These are phyloP conservation scores for Ophion slaviceki DNA, from an alignment of 2,888 invertebrate species.

Conservation along the genomic window DNA sequence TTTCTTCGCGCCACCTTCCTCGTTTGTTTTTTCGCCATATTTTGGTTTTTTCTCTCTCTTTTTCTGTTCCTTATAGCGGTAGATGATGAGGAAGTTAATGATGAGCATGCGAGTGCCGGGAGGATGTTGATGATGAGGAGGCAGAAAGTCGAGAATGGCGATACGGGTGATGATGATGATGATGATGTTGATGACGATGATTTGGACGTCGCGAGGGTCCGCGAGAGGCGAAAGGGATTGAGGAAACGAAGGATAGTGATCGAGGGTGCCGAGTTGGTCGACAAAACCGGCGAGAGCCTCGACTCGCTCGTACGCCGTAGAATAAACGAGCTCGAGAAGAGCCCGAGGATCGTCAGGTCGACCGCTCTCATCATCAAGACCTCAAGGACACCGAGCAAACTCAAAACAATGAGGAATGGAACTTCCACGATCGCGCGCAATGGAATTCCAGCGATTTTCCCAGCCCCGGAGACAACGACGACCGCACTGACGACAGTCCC, in stretches of 20 bases:
- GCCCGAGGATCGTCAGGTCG: conserved; percentile 80
- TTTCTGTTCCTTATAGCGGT: conserved; percentile 83
- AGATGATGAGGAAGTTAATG: conserved; percentile 75
- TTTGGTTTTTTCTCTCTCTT: conserved; percentile 81
- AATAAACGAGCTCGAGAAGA: conserved; percentile 80
- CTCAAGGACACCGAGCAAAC: conserved; percentile 73
- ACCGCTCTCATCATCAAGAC: conserved; percentile 82
- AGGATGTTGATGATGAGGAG: conserved; percentile 59
- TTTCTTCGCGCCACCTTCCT: conserved; percentile 60
- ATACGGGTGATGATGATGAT: conserved; percentile 40
- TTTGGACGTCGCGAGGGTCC: conserved; percentile 43
- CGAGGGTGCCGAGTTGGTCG: conserved; percentile 80
- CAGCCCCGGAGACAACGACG: conserved; percentile 27
- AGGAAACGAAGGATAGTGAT: conserved; percentile 83
- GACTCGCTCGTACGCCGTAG: conserved; percentile 80
- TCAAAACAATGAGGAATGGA: background rate
- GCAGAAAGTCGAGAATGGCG: conserved; percentile 74
- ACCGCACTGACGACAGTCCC: conserved; percentile 34
- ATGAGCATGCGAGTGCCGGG: conserved; percentile 82
- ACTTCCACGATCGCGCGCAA: background rate
- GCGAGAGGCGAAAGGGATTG: conserved; percentile 57
- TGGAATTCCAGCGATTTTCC: conserved; percentile 3
- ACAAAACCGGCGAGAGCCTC: conserved; percentile 75
- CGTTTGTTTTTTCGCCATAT: conserved; percentile 70
- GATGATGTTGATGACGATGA: conserved; percentile 54